Evolutionary conservation across 2,113 vertebrate species (phyloP).

Genomic region (Entelurus aequoreus): DNA sequence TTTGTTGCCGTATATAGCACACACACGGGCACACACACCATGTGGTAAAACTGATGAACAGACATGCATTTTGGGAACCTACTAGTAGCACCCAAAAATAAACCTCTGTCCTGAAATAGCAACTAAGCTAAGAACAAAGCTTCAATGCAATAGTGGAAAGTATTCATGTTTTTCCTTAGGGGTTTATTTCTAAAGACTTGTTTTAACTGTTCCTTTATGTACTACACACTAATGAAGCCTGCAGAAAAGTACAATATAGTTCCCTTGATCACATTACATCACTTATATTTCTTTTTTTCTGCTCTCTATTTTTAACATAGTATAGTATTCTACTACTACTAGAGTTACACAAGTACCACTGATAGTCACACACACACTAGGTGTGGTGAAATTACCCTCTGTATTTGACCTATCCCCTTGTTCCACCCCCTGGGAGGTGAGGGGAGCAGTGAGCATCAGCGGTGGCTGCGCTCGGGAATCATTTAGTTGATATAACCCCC

Average conservation of each 20-base stretch:
- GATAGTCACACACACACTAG: no score
- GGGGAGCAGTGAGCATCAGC: no score
- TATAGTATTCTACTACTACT: no score
- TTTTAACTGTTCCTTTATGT: background rate
- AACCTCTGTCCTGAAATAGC: background rate
- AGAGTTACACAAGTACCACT: no score
- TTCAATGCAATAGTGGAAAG: background rate
- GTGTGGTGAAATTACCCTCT: no score
- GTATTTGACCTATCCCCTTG: no score
- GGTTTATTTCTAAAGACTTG: background rate
- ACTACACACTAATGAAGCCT: background rate
- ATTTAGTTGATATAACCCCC: no score
- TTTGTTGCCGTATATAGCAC: conserved; percentile 14
- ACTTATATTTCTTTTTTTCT: background rate
- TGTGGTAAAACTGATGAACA: background rate
- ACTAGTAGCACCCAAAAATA: conserved; percentile 1
- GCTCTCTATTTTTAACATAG: background rate
- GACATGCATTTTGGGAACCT: background rate
- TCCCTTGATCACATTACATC: background rate
- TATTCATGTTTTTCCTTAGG: background rate
- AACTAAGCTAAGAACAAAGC: background rate
- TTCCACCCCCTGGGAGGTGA: no score
- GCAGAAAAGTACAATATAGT: background rate
- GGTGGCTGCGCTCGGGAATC: no score
- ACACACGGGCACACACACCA: conserved; percentile 1